Base-by-base conservation (phyloP, 1,140 invertebrate species). In the Phymorhynchus buccinoides region DNA sequence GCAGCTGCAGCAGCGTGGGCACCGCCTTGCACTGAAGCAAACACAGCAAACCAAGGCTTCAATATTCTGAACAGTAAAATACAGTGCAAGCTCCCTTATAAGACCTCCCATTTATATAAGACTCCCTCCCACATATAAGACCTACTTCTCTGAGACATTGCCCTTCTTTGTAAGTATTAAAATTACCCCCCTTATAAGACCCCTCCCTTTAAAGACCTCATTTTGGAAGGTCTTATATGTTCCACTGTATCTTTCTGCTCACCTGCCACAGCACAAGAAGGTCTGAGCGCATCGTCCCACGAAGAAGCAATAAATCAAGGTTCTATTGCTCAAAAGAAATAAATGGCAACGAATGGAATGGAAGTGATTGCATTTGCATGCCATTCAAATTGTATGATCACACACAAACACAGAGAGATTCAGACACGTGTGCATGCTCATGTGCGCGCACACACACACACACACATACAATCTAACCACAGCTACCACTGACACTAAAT, bases 11-110 rank as follows among this genome's bases (percentile, higher is more conserved):
- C n/a, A 96, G 91, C 80, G 95, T 91, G 32, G 94, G 93, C 66
- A 96, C 93, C 6, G 95, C 95, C 83, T 95, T 95, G 87, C 95
- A 95, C 95, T 96, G 88, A 71, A 93, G 90, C 77, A 68, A 83
- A 87, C 89, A 80, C 37, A 30, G 22, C 52, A 37, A 30, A 41
- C 14, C 37, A 48, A 79, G 16, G 71, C 37, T 16, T 81, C n/a
- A n/a, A 85, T 80, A 32, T 9, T 16, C 41, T 52, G 7, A 84
- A 80, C 44, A 39, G 12, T 35, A 71, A 22, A 3, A 80, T 42
- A 44, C n/a, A 44, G 16, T 22, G 4, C 30, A 30, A 82, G 27
- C n/a, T n/a, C n/a, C n/a, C n/a, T n/a, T n/a, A n/a, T n/a, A n/a
- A n/a, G n/a, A n/a, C n/a, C n/a, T n/a, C n/a, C n/a, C n/a, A n/a